These are phyloP conservation scores for Berghia stephanieae DNA, from an alignment of 1,140 invertebrate genomes.

Conservation along the genomic window DNA sequence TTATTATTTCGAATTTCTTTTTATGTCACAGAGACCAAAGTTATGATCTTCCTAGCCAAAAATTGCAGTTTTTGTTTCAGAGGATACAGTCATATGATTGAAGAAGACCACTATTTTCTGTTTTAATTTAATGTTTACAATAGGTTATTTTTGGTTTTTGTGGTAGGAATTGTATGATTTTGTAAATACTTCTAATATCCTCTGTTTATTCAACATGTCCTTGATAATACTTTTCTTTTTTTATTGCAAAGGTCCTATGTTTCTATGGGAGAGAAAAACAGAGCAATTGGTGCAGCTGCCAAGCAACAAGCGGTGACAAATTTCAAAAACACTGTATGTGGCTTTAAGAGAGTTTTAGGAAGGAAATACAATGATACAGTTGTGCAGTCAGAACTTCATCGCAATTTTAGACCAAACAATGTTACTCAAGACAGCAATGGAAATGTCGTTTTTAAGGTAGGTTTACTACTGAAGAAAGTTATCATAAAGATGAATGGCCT, in stretches of 20 bases:
- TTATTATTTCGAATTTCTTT: neutral
- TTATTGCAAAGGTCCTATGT: constrained; percentile 85
- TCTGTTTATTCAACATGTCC: too few species aligned
- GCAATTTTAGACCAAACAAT: constrained; percentile 77
- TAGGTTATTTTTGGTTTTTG: neutral
- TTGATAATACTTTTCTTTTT: too few species aligned
- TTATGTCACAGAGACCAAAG: too few species aligned
- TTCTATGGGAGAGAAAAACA: constrained; percentile 90
- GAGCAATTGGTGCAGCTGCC: constrained; percentile 93
- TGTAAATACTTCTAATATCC: too few species aligned
- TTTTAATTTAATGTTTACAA: neutral
- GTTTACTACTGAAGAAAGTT: neutral
- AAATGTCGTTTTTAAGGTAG: constrained; percentile 79
- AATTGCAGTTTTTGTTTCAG: neutral
- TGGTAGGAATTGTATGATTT: too few species aligned
- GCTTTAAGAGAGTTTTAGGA: constrained; percentile 92
- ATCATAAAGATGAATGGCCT: too few species aligned
- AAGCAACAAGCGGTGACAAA: constrained; percentile 97
- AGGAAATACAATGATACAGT: constrained; percentile 84
- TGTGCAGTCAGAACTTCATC: constrained; percentile 80
- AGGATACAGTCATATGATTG: neutral
- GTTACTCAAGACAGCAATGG: constrained; percentile 71
- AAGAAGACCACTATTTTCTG: neutral
- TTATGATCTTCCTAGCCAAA: neutral
- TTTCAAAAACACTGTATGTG: constrained; percentile 94